Evolutionary conservation across 1,140 invertebrate genomes (phyloP), one percentile per base, ranked within the genome.

Genomic region (Telenomus remus): DNA sequence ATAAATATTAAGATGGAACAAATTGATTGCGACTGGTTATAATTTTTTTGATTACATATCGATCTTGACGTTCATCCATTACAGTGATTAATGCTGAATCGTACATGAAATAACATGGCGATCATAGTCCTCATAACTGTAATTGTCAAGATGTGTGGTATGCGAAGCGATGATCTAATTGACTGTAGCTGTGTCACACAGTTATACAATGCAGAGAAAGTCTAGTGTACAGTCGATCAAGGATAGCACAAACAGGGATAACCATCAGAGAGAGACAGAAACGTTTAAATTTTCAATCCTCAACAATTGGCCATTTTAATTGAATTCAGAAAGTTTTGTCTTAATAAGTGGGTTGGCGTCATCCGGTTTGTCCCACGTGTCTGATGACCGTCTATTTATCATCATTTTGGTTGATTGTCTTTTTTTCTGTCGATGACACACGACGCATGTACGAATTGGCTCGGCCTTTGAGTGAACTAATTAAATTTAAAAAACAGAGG

Each of bases 121-220:
- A 27, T 39, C 39, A 15, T 42, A 12, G 14, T 61, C 15, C 15
- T 51, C 16, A 10, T 34, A 51, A 43, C 13, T 8, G 37, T 48
- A 51, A 50, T 50, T 13, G 48, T n/a, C n/a, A 37, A 16, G 27
- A 15, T 43, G 10, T 35, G 9, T 34, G 16, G 19, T 49, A 33
- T 35, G 27, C 46, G 51, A 49, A 61, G 42, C 15, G 68, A 78
- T 78, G 71, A 76, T 73, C 71, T 76, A 78, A 80, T 78, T 66
- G 63, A 53, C 51, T 63, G 46, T 12, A 46, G 33, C 55, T 50
- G 35, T n/a, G 37, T 39, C 37, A 33, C 34, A 43, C 39, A 59
- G 37, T 53, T 44, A 59, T 46, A 51, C 66, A 34, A 15, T 55
- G 4, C 34, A 63, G 77, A 79, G 77, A 79, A 79, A 79, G 77